phyloP scores from a whole-genome alignment of 1,140 invertebrate species.

The Drosophila bocki region DNA sequence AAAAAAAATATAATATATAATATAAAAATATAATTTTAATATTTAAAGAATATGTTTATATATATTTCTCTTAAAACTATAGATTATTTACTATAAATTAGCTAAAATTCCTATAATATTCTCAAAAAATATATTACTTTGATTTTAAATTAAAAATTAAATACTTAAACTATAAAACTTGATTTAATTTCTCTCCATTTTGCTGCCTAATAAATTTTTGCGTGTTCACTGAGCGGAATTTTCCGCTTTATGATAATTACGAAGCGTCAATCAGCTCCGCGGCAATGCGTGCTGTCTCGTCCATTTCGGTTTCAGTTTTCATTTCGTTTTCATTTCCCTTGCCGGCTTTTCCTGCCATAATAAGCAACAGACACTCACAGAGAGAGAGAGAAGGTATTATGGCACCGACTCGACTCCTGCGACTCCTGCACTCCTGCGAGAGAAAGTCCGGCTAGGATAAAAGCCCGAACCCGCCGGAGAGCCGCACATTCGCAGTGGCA shows the following conservation, averaged over 20 bases:
- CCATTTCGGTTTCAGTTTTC: slow-evolving; percentile 44
- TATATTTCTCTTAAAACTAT: not conserved
- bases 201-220: slow-evolving; percentile 51
- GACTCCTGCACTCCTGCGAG: slow-evolving; percentile 40
- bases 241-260: slow-evolving; percentile 71
- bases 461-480: slow-evolving; percentile 34
- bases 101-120: not conserved
- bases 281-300: slow-evolving; percentile 45
- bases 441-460: slow-evolving; percentile 32
- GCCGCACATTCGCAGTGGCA: slow-evolving; percentile 65
- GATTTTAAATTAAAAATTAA: not conserved
- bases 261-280: slow-evolving; percentile 56
- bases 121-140: not conserved
- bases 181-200: slow-evolving; percentile 10
- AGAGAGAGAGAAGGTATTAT: slow-evolving; percentile 34
- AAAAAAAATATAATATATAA: too few relatives aligned
- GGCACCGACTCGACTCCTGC: slow-evolving; percentile 32
- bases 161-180: not conserved
- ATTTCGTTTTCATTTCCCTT: slow-evolving; percentile 55
- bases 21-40: too few relatives aligned
- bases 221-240: slow-evolving; percentile 52
- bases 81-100: not conserved
- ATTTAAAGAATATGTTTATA: too few relatives aligned
- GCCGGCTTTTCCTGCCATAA: slow-evolving; percentile 40
- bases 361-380: not conserved